These are phyloP conservation scores for Crypturellus tataupa DNA, from an alignment of 2,797 vertebrate species.

Conservation along the genomic window DNA sequence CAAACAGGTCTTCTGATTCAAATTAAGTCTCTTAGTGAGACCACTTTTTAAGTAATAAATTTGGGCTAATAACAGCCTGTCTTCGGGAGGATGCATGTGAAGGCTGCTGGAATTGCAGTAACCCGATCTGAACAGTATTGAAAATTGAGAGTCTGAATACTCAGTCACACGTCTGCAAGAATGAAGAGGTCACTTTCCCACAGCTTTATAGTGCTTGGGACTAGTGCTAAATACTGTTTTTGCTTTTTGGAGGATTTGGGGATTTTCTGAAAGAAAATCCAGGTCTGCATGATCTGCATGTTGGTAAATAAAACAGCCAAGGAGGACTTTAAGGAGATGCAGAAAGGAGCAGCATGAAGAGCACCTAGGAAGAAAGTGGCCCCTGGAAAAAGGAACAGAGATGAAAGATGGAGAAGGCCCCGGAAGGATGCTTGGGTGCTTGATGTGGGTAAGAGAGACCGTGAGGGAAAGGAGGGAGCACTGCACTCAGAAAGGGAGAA, in stretches of 20 bases:
- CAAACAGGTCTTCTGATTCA: not conserved
- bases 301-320: no score
- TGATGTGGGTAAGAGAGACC: no score
- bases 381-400: no score
- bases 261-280: not conserved
- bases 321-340: no score
- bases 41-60: not conserved
- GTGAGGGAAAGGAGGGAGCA: no score
- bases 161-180: not conserved
- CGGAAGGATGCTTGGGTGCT: no score
- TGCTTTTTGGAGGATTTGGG: not conserved
- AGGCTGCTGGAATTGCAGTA: not conserved
- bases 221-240: not conserved
- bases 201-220: not conserved
- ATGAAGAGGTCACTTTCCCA: fast-evolving
- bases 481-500: no score
- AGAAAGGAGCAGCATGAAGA: no score
- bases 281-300: not conserved
- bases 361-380: no score
- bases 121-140: not conserved
- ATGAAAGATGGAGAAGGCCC: no score
- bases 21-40: not conserved
- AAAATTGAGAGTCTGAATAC: not conserved
- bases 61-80: not conserved
- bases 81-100: not conserved